Conservation (phyloP, 2,113 vertebrate species). For the Pluvianellus socialis region DNA sequence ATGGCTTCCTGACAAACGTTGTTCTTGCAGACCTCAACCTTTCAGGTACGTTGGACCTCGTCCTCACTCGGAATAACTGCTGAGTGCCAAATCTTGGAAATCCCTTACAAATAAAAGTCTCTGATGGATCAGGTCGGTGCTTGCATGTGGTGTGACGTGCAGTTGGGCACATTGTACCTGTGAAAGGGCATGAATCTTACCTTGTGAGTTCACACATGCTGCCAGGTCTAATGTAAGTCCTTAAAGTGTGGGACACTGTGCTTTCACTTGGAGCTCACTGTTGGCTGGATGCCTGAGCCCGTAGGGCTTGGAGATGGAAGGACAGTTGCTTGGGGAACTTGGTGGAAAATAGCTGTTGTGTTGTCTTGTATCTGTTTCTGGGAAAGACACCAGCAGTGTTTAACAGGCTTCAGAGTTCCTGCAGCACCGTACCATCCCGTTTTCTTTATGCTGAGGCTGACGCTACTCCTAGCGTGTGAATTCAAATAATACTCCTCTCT, state of each 20-base stretch:
- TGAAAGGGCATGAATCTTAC: neutral
- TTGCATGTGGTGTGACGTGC: neutral
- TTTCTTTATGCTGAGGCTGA: neutral
- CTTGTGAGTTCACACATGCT: neutral
- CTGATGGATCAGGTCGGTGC: neutral
- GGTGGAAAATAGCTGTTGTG: neutral
- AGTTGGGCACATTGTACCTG: neutral
- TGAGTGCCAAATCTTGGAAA: neutral
- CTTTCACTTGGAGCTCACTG: neutral
- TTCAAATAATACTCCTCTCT: neutral
- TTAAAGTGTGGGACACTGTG: neutral
- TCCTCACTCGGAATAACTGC: neutral
- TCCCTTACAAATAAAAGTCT: neutral
- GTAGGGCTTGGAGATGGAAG: neutral
- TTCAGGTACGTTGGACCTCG: conserved; percentile 74
- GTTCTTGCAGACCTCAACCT: conserved; percentile 94
- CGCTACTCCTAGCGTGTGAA: neutral
- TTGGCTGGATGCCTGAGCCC: neutral
- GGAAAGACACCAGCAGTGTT: neutral
- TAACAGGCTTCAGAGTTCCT: neutral
- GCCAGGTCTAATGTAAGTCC: neutral
- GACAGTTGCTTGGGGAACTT: neutral
- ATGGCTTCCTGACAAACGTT: conserved; percentile 92
- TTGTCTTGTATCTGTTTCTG: neutral
- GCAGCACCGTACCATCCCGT: neutral